Base-by-base conservation (phyloP, 2,888 invertebrate species). In the Teinopalpus imperialis region DNA sequence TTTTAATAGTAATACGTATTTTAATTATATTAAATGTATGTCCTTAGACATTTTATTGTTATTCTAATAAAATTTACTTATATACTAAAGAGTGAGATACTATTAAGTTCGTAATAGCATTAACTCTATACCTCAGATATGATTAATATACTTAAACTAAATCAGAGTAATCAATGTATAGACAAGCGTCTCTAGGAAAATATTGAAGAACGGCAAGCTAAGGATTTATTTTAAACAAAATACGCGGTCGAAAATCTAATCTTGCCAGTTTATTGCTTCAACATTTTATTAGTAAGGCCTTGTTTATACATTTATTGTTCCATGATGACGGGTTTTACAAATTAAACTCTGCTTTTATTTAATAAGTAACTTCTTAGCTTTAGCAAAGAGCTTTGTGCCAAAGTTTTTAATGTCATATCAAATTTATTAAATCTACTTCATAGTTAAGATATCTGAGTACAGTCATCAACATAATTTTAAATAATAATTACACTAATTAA, bases 381-480 rank as follows among this genome's bases (percentile, higher is more conserved):
- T 29, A 29, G 29, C 0, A 10, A 12, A 13, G 34, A 24, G 16
- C 23, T 18, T 30, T 14, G 21, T 30, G 30, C 27, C 30, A 36
- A 36, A n/a, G 16, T 30, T 36, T 37, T 36, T 16, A 30, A 43
- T 30, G 13, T 42, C 42, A 42, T 42, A 42, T 42, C 42, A 42
- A 32, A 20, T 29, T 20, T 39, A 39, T 18, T 16, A 42, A 34
- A 13, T 24, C 29, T 29, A 16, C 7, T 10, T 5, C 14, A 18
- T 16, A 16, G 8, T 18, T 16, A 9, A 13, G 16, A n/a, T 2
- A n/a, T n/a, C n/a, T n/a, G n/a, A 16, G 31, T 40, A 32, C 23
- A 16, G 16, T 41, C 21, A 32, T 41, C 31, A 41, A 32, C 24
- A 42, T 10, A 16, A 39, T 12, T 2, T n/a, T 20, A 8, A 20